These are phyloP conservation scores for Rhinatrema bivittatum DNA, from an alignment of 2,797 vertebrate species.

Conservation along the genomic window DNA sequence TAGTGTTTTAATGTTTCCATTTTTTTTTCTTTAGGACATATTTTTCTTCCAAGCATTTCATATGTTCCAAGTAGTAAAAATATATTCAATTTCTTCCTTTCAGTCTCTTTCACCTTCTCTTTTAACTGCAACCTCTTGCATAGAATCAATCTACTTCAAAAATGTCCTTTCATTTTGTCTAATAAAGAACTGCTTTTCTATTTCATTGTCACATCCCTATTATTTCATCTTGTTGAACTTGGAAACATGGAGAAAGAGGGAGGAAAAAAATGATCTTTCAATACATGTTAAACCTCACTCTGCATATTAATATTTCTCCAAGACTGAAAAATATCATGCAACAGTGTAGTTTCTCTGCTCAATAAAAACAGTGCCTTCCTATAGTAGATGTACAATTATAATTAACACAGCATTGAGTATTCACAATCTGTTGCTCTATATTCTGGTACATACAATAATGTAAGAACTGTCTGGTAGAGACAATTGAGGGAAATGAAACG, in stretches of 20 bases:
- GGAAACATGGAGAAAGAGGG: constrained; percentile 1
- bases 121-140: constrained; percentile 9
- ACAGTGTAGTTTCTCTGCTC: constrained; percentile 1
- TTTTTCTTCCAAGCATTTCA: too few species aligned
- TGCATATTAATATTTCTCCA: not conserved
- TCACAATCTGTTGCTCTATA: constrained; percentile 15
- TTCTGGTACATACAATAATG: constrained; percentile 5
- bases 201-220: constrained; percentile 2
- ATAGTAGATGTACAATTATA: constrained; percentile 10
- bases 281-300: constrained; percentile 9
- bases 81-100: too few species aligned
- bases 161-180: constrained; percentile 4
- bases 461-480: constrained; percentile 4
- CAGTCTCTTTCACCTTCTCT: not conserved
- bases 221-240: constrained; percentile 5
- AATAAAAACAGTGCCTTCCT: constrained; percentile 8
- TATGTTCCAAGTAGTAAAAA: too few species aligned
- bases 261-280: not conserved
- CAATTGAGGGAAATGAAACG: not conserved
- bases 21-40: too few species aligned
- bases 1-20: too few species aligned
- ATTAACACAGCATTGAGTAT: constrained; percentile 12
- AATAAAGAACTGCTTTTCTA: not conserved
- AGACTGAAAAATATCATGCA: not conserved
- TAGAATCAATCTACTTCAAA: constrained; percentile 2